Base-by-base conservation (phyloP, 2,888 invertebrate species). In the Aporophyla lueneburgensis region DNA sequence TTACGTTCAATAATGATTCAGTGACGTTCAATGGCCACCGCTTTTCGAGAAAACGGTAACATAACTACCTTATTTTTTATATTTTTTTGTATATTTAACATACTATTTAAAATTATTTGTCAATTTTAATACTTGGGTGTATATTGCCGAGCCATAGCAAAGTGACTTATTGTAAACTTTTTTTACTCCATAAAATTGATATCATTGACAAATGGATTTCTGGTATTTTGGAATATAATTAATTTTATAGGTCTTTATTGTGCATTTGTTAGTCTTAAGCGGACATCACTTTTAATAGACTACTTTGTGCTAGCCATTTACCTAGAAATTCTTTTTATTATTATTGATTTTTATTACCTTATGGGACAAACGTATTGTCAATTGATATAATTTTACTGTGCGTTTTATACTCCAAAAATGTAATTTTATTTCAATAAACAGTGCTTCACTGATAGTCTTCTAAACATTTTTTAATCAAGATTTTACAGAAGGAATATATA, bases 341-440 rank as follows among this genome's bases (percentile, higher is more conserved):
- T 24, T 40, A 4, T 16, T 40, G 43, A n/a, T 19, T 49, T 33
- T 40, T 40, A 19, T 10, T 51, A 24, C 7, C 19, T 5, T 27
- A 33, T 9, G 33, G 59, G 14, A 27, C 43, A 7, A 71, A 27
- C 14, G 7, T 14, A 16, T 16, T 16, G 0, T 53, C 9, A 12
- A 74, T 27, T 24, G 3, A 46, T 59, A 70, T 40, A 24, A 40
- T n/a, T 53, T 59, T 5, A 33, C 9, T 76, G 43, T 59, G 67
- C 58, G 58, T 68, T 33, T 65, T 27, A 7, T 19, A 24, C 27
- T 40, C 49, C 53, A 3, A 14, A 21, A 51, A 9, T 12, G 16
- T 9, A n/a, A 43, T 46, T 71, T 46, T 24, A 24, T 58, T 40
- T 33, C 5, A n/a, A n/a, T 21, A 10, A 33, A 21, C n/a, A 14